Evolutionary conservation across 2,888 invertebrate genomes (phyloP).

Genomic region (Lithophane semibrunnea): DNA sequence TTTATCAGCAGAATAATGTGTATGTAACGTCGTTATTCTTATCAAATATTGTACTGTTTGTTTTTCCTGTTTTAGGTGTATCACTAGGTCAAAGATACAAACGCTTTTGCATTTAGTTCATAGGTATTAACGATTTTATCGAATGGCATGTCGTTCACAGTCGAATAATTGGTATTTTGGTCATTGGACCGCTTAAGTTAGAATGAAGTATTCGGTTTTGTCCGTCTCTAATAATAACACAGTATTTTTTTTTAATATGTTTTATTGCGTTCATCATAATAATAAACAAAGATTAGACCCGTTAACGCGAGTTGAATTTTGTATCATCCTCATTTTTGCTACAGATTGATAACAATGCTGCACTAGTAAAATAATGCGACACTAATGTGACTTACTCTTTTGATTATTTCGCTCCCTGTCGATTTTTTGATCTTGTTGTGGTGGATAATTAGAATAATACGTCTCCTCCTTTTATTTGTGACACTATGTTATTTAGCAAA

Average conservation of each 20-base stretch:
- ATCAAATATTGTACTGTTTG: conserved; percentile 29
- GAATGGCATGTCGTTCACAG: background rate
- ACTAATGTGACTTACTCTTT: background rate
- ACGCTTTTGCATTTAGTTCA: conserved; percentile 4
- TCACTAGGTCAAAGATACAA: conserved; percentile 27
- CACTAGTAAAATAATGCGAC: background rate
- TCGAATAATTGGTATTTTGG: background rate
- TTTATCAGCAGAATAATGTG: conserved; percentile 9
- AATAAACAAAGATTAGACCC: background rate
- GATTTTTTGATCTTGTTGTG: no score
- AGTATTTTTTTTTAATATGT: background rate
- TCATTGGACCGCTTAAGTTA: background rate
- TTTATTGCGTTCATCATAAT: background rate
- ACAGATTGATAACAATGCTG: background rate
- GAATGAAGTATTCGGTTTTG: background rate
- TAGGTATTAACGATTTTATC: background rate
- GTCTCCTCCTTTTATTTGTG: no score
- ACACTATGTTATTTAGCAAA: no score
- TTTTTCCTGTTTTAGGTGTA: conserved; percentile 38
- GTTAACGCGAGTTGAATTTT: background rate
- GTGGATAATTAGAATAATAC: no score
- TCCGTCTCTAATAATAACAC: background rate
- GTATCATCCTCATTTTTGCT: background rate
- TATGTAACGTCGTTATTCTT: conserved; percentile 22
- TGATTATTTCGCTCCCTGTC: no score